Base-by-base conservation (phyloP, 2,797 vertebrate species). In the Hipposideros larvatus region DNA sequence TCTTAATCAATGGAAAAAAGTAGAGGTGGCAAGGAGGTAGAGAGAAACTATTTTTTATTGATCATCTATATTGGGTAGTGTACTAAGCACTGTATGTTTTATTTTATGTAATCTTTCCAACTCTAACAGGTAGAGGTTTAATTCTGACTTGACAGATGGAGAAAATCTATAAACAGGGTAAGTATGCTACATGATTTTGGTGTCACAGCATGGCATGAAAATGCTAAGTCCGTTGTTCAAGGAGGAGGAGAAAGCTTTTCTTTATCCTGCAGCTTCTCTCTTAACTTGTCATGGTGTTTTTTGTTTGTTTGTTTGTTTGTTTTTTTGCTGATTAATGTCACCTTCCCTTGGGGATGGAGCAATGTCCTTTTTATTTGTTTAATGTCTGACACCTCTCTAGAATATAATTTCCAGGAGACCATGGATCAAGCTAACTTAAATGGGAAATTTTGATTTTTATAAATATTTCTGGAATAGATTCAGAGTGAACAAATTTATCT, bases 361-460 rank as follows among this genome's bases (percentile, higher is more conserved):
- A 16, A 73, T 82, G 22, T 15, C 19, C 3, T 59, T 94, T 89
- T 79, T 22, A 16, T 34, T 79, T 92, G 34, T 57, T 66, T 82
- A 65, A 77, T 9, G 4, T 57, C 48, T 88, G 21, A 73, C 28
- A 41, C 7, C 18, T 59, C 57, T 87, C 5, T 74, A 41, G 43
- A 63, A 77, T 18, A 28, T 55, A 86, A 71, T 15, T 18, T 80
- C 5, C 3, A 53, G 10, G 5, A 71, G 51, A 90, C 85, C 34
- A 43, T 4, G 1, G 13, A 34, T 10, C 4, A 93, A 86, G 1
- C 26, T 75, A 61, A 80, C n/a, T 79, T 28, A 63, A 84, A n/a
- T n/a, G 22, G 28, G 19, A 79, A 80, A 84, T 80, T 87, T 65
- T 79, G 11, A 90, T 55, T 74, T 78, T 73, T 91, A 37, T 86